Evolutionary conservation across 1,140 invertebrate genomes (phyloP), one percentile per base, ranked within the genome.

Genomic region (Papilio xuthus): DNA sequence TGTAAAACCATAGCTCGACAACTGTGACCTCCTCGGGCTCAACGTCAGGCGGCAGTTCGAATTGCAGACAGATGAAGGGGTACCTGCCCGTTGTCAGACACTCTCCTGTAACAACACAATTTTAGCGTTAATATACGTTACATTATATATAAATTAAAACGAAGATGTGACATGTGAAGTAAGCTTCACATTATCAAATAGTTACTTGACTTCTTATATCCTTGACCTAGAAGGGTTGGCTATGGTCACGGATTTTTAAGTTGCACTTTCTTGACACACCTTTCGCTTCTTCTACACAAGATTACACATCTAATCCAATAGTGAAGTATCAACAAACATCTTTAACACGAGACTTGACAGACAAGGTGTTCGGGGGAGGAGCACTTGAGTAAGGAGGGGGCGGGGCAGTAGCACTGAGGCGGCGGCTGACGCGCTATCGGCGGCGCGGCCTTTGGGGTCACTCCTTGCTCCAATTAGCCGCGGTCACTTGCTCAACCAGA

Each of bases 1-100:
- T 97, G 90, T 97, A 97, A 70, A 97, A 96, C 97, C 97, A 97
- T 6, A 98, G 92, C 82, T 97, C 96, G 0, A 97, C 97, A 2
- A 95, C 95, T 37, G 95, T 96, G 3, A 97, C 96, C 86, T 96
- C 96, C 41, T 96, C 95, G 2, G 95, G 95, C 78, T 96, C 95
- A 63, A 97, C 95, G 83, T 97, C 96, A 53, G 95, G 95, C 0
- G 92, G 92, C 20, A 93, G 81, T 75, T 93, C 92, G 73, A 93
- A 93, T 82, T 93, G 90, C 0, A 93, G 95, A 84, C 97, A 97
- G 41, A 95, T 96, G 53, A 96, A 96, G 0, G 96, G 96, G 81
- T 95, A 95, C 74, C 95, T 81, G 3, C 92, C 91, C 0, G 91
- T 90, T 3, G 91, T 93, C 0, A 93, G 80, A 75, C 92, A 93